Conservation (phyloP, 2,113 vertebrate genomes). For the Phaethornis superciliosus region DNA sequence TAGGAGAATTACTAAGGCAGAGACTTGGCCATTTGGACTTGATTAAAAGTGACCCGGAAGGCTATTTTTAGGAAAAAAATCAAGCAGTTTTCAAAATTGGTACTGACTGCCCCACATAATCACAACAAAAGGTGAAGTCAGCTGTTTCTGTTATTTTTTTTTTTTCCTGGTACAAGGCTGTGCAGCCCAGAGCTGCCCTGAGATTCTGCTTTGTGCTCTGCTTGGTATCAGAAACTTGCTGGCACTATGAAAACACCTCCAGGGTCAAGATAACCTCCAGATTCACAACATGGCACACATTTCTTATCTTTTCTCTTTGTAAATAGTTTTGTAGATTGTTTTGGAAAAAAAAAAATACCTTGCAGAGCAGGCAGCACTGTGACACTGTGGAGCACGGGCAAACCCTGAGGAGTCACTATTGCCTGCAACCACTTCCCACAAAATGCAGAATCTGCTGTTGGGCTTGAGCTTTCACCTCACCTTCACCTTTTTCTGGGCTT, state of each 20-base stretch:
- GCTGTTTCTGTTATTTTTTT: slow-evolving; percentile 22
- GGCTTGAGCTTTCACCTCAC: background rate
- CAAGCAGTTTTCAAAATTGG: slow-evolving; percentile 59
- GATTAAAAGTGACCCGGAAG: slow-evolving; percentile 67
- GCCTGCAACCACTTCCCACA: background rate
- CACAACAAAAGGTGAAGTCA: slow-evolving; percentile 54
- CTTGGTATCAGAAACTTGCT: background rate
- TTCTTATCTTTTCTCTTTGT: background rate
- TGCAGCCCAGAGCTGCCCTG: background rate
- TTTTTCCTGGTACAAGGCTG: background rate
- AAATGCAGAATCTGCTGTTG: background rate
- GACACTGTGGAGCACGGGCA: background rate
- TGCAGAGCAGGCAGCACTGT: background rate
- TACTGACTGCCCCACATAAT: slow-evolving; percentile 67
- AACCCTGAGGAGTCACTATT: background rate
- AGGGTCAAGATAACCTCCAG: background rate
- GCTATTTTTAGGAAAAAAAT: slow-evolving; percentile 66
- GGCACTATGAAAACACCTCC: background rate
- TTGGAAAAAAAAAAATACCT: background rate
- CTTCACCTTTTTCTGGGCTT: background rate
- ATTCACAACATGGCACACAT: background rate
- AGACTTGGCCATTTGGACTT: slow-evolving; percentile 36
- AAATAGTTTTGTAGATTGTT: background rate
- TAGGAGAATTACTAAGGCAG: background rate
- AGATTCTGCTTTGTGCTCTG: background rate